Evolutionary conservation across 2,113 vertebrate species (phyloP).

Genomic region (Dascyllus trimaculatus): DNA sequence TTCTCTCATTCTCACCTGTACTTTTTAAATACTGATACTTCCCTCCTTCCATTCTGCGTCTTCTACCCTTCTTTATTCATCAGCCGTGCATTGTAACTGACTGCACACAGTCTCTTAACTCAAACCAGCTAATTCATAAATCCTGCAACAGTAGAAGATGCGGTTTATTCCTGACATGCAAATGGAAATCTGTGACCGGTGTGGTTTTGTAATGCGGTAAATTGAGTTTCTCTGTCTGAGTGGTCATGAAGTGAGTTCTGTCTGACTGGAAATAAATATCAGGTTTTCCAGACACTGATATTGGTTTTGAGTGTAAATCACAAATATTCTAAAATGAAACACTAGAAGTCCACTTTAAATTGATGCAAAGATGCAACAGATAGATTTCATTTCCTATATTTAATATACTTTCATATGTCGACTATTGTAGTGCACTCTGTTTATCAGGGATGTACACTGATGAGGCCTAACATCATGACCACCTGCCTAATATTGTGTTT

Average conservation of each 20-base stretch:
- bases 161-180: slow-evolving; percentile 28
- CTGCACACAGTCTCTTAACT: neutral
- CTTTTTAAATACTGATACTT: neutral
- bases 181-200: neutral
- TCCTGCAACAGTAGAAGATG: slow-evolving; percentile 10
- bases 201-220: slow-evolving; percentile 26
- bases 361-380: neutral
- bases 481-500: too few relatives aligned
- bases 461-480: too few relatives aligned
- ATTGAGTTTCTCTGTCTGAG: slow-evolving; percentile 44
- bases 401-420: neutral
- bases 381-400: neutral
- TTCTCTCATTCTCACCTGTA: neutral
- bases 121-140: slow-evolving; percentile 32
- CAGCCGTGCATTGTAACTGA: slow-evolving; percentile 1
- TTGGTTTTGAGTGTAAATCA: slow-evolving; percentile 10
- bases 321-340: neutral
- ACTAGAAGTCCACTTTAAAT: neutral
- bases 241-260: slow-evolving; percentile 40
- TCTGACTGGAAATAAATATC: neutral
- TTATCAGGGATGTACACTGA: too few relatives aligned
- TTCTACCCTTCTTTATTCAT: slow-evolving; percentile 1
- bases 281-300: neutral
- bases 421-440: neutral
- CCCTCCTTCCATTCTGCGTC: neutral